phyloP scores from a whole-genome alignment of 2,113 vertebrate genomes.

The Campylomormyrus numenius region DNA sequence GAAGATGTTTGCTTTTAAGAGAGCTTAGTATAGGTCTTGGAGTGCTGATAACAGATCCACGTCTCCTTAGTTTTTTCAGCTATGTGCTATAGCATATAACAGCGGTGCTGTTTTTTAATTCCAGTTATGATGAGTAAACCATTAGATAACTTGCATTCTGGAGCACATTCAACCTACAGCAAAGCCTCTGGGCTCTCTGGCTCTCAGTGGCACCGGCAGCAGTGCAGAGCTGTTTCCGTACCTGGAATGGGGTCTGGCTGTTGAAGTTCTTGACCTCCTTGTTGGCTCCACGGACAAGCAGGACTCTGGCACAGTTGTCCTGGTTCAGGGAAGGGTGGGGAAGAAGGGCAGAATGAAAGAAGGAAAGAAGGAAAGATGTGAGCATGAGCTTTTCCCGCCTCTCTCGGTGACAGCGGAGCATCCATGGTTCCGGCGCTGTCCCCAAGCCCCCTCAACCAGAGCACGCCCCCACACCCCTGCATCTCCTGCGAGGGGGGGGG shows the following conservation, averaged over 20 bases:
- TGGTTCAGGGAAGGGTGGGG: constrained; percentile 40
- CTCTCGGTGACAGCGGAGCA: neutral
- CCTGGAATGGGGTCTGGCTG: constrained; percentile 92
- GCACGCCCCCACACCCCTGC: neutral
- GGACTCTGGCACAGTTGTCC: constrained; percentile 86
- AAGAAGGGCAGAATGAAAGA: neutral
- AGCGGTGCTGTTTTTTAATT: neutral
- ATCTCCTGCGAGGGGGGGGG: neutral
- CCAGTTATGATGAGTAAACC: neutral
- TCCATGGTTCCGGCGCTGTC: neutral
- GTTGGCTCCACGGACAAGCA: constrained; percentile 81
- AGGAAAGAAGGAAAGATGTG: neutral
- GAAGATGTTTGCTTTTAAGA: neutral
- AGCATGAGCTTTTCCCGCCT: neutral
- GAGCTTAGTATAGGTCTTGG: too few species aligned
- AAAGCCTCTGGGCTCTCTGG: neutral
- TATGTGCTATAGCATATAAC: neutral
- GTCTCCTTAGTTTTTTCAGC: neutral
- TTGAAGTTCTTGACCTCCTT: constrained; percentile 94
- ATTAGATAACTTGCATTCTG: neutral
- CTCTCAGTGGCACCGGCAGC: neutral
- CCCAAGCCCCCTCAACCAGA: constrained; percentile 4
- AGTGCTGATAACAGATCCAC: neutral
- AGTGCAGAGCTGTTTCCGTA: constrained; percentile 39
- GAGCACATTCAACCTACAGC: neutral